Percentiles rank a stretch among this genome's conserved stretches.
Evolutionary conservation across 2,888 invertebrate species (phyloP).

Genomic region (Megalurothrips usitatus): DNA sequence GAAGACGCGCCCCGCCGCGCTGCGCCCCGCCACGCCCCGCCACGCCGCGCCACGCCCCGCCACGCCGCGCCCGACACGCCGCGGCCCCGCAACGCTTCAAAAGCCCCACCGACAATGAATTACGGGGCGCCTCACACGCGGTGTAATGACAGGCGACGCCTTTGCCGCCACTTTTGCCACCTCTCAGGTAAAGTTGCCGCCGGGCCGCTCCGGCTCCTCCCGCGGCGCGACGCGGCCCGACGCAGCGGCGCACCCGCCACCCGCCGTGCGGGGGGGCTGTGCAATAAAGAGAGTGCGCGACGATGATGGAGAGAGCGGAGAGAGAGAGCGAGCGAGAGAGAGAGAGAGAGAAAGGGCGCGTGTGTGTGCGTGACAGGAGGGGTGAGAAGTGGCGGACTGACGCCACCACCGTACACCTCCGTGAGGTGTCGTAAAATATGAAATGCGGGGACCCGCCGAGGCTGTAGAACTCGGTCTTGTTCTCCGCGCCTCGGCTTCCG

Average conservation of each 20-base stretch:
- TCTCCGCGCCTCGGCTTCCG: too few relatives aligned
- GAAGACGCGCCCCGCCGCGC: too few relatives aligned
- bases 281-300: conserved; percentile 5
- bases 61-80: background rate
- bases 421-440: too few relatives aligned
- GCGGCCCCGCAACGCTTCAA: background rate
- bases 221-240: background rate
- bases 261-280: background rate
- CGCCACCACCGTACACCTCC: too few relatives aligned
- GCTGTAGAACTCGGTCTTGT: too few relatives aligned
- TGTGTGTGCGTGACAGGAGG: background rate
- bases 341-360: background rate
- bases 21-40: too few relatives aligned
- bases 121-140: background rate
- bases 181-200: conserved; percentile 21
- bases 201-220: background rate
- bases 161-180: conserved; percentile 14
- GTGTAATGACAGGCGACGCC: background rate
- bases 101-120: background rate
- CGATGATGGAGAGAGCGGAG: background rate
- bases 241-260: background rate
- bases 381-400: background rate
- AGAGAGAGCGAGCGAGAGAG: background rate
- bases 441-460: too few relatives aligned
- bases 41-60: too few relatives aligned